Evolutionary conservation across 2,113 vertebrate species (phyloP), one percentile per base, ranked within the genome.

Genomic region (Bufo gargarizans): DNA sequence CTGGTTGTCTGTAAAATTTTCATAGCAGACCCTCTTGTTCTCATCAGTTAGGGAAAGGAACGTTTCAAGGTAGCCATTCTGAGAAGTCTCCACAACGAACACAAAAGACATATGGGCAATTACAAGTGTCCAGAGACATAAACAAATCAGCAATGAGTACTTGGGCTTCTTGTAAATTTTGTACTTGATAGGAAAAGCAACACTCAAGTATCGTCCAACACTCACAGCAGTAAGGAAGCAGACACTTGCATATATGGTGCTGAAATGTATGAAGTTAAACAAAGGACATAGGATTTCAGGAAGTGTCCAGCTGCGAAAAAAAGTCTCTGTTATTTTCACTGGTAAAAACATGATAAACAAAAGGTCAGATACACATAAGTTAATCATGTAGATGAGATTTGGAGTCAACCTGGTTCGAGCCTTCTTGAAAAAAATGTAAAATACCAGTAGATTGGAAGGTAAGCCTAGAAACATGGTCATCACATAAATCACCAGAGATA

Each of bases 381-480:
- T 96, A 43, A 96, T 93, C 56, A 95, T 95, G 45, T 96, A 96
- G 87, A 96, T 94, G 63, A 95, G 94, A 5, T 94, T 96, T 86
- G 96, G 96, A 0, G 95, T 95, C 89, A 93, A 90, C 0, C 95
- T 94, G 84, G 93, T 95, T 13, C 86, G 83, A 71, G 95, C 94
- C 89, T 96, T 95, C 61, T 94, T 95, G 9, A 92, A 86, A 16
- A 96, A 96, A 4, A 94, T 91, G 0, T 92, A 92, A 6, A 96
- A 91, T 20, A 96, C 94, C 11, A 96, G 87, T 43, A 95, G 87
- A 91, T 96, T 96, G 90, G 94, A 90, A 0, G 96, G 96, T 10
- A 96, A 92, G 20, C 95, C 95, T 13, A 96, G 89, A 45, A 95
- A 83, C 55, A 96, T 95, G 85, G 95, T 96, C 90, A 95, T 90